These are phyloP conservation scores for Alfaro cultratus DNA, from an alignment of 2,797 vertebrate species.

Conservation along the genomic window DNA sequence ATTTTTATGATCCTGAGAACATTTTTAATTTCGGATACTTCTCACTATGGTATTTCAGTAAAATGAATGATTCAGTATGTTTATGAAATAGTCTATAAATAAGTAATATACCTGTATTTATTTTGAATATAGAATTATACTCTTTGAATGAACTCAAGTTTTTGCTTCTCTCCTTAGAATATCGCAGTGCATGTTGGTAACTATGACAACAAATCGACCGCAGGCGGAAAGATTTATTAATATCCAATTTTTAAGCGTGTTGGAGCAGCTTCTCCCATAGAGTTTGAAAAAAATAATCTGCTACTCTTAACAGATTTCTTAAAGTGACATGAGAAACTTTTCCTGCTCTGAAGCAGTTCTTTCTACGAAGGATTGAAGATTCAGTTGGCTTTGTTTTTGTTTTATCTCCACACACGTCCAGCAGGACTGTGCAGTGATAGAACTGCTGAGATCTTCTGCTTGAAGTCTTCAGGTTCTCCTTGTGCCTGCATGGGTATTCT, in stretches of 20 bases:
- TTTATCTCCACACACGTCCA: neutral
- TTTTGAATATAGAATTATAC: neutral
- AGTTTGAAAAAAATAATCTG: neutral
- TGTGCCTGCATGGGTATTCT: no score
- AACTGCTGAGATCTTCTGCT: neutral
- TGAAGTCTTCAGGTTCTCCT: no score
- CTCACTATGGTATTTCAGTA: neutral
- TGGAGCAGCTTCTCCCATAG: neutral
- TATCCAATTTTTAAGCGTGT: neutral
- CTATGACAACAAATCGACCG: neutral
- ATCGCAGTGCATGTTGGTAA: neutral
- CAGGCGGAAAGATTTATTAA: neutral
- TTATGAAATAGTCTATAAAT: neutral
- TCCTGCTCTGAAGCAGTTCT: neutral
- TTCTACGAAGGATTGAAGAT: neutral
- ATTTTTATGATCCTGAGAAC: neutral
- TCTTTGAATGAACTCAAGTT: neutral
- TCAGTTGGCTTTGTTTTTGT: neutral
- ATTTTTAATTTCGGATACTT: neutral
- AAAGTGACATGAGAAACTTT: neutral
- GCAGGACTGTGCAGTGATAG: neutral
- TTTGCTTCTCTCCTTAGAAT: neutral
- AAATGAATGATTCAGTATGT: neutral
- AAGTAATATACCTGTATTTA: neutral
- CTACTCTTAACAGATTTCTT: neutral